These are phyloP conservation scores for Myzus persicae DNA, from an alignment of 1,140 invertebrate species.

Conservation along the genomic window DNA sequence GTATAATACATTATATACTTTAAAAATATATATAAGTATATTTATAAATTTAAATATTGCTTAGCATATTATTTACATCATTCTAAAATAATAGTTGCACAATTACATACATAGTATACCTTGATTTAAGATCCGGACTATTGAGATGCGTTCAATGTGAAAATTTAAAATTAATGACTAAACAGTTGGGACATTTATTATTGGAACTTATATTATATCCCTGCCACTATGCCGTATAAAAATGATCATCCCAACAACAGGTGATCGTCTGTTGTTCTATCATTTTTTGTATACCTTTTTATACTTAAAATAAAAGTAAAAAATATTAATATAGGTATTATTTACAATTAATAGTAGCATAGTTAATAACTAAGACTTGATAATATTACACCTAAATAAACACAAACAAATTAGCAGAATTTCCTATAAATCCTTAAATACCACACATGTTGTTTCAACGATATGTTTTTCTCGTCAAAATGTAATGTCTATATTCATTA, in stretches of 20 bases:
- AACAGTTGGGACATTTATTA: background rate
- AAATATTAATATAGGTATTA: too few species aligned
- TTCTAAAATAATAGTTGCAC: constrained; percentile 23
- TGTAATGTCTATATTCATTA: background rate
- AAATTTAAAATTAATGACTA: background rate
- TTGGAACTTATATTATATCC: background rate
- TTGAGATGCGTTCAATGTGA: background rate
- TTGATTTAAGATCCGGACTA: constrained; percentile 42
- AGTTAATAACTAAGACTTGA: background rate
- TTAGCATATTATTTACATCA: constrained; percentile 40
- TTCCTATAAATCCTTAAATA: background rate
- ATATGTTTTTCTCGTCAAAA: too few species aligned
- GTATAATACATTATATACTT: background rate
- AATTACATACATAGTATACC: constrained; percentile 10
- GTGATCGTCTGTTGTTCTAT: background rate
- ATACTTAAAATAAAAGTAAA: background rate
- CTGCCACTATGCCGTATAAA: background rate
- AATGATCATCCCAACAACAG: background rate
- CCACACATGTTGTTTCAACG: background rate
- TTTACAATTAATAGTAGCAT: background rate
- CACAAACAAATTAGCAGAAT: background rate
- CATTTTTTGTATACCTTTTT: background rate
- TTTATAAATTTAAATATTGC: constrained; percentile 11
- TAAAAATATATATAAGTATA: background rate
- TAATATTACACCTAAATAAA: background rate